Evolutionary conservation across 2,113 vertebrate species (phyloP), one percentile per base, ranked within the genome.

Genomic region (Oplegnathus fasciatus): DNA sequence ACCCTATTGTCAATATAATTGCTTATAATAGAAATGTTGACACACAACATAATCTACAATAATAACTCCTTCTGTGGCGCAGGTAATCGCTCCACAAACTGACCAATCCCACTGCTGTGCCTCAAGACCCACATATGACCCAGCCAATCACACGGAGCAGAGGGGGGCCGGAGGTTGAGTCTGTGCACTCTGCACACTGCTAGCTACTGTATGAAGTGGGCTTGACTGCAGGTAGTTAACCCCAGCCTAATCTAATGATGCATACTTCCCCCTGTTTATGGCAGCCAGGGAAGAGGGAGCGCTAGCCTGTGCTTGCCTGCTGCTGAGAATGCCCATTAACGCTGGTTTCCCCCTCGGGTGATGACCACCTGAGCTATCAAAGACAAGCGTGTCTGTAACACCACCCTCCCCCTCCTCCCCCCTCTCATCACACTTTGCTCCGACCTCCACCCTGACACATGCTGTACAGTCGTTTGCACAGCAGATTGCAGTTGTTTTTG

Each of bases 311-410:
- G 92, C 94, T 92, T 95, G 95, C 91, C 93, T 93, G 82, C 77
- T 88, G 74, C 89, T 68, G 85, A 94, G 93, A 95, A 95, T 92
- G 91, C 91, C 92, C 93, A 93, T 94, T 95, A 91, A 92, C 70
- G 44, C 83, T 91, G 64, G 78, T 79, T 92, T 89, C 76, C 86
- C 93, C 93, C 94, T 94, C 85, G 42, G 94, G 94, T 93, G 93
- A 91, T 93, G 94, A 94, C 93, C 94, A 94, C 94, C 94, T 96
- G 91, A 95, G 91, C 88, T 93, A 93, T 95, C 92, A 94, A 94
- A 95, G 93, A 91, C 90, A 87, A 94, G 82, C 69, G 75, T 91
- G 91, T 92, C 87, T 91, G 89, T 85, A 89, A 77, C 84, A 78
- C 82, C 87, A 40, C 75, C 81, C 57, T 40, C 58, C 66, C 69